Base-by-base conservation (phyloP, 2,888 invertebrate species). In the Stenotaenia linearis region DNA sequence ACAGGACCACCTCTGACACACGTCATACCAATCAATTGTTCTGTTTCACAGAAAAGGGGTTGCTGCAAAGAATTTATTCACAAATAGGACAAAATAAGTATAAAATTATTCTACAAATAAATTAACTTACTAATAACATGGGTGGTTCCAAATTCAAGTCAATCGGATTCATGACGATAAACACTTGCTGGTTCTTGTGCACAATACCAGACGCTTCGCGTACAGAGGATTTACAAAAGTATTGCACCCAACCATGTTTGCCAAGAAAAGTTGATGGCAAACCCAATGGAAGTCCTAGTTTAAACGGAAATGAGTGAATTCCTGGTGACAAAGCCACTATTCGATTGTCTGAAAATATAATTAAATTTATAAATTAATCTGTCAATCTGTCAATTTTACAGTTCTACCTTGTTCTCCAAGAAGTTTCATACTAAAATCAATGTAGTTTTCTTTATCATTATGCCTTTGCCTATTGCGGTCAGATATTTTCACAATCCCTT, bases 121-220 rank as follows among this genome's bases (percentile, higher is more conserved):
- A n/a, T n/a, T n/a, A 35, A 90, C 92, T 91, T 88, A 96, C 96
- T 85, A 95, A 91, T 82, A 96, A 88, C 83, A 94, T 92, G 7
- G 94, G 91, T 56, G 95, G 94, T 85, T 96, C 96, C 86, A 94
- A 88, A 88, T 96, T 96, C 84, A 96, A 89, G 86, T 96, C 96
- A 83, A 96, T 95, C 4, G 96, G 96, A 86, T 95, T 96, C 96
- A 96, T 96, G 2, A 96, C 95, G 84, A 96, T 95, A 87, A 96
- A 96, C n/a, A 96, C 96, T 88, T 96, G 96, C 86, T 96, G 96
- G 86, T 96, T 96, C 87, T 96, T 96, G 85, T 96, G 96, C 5
- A 95, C 94, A 45, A 96, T 88, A 0, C 96, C 96, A 82, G 92
- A 92, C 7, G 95, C 94, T 84, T 96, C 96, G 76, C 95, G 88